phyloP scores from a whole-genome alignment of 2,113 vertebrate genomes.

The Dromiciops gliroides region DNA sequence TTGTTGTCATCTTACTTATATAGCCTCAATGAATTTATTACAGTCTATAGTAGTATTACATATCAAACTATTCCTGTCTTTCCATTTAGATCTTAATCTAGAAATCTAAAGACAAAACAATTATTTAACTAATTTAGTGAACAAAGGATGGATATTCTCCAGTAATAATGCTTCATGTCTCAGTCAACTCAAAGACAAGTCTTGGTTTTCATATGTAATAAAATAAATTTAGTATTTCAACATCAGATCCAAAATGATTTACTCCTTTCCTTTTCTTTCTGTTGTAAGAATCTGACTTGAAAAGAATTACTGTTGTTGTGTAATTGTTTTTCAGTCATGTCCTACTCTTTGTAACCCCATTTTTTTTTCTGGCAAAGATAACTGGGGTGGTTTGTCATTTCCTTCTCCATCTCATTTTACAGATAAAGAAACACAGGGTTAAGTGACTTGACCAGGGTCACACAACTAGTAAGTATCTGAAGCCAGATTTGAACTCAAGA shows the following conservation, averaged over 20 bases:
- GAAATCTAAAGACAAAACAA: background rate
- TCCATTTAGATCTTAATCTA: background rate
- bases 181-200: constrained; percentile 8
- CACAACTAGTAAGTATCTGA: background rate
- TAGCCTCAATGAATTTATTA: background rate
- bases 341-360: background rate
- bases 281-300: background rate
- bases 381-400: background rate
- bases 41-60: background rate
- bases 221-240: constrained; percentile 14
- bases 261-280: background rate
- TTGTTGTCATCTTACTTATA: background rate
- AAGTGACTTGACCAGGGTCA: background rate
- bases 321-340: background rate
- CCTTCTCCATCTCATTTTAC: background rate
- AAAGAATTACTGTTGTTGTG: constrained; percentile 20
- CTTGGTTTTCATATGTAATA: constrained; percentile 11
- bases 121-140: constrained; percentile 12
- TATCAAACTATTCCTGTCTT: background rate
- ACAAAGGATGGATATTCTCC: background rate
- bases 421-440: background rate
- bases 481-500: background rate
- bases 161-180: background rate
- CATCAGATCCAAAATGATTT: background rate
- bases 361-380: background rate